Evolutionary conservation across 1,140 invertebrate genomes (phyloP).

Genomic region (Drosophila sp.): DNA sequence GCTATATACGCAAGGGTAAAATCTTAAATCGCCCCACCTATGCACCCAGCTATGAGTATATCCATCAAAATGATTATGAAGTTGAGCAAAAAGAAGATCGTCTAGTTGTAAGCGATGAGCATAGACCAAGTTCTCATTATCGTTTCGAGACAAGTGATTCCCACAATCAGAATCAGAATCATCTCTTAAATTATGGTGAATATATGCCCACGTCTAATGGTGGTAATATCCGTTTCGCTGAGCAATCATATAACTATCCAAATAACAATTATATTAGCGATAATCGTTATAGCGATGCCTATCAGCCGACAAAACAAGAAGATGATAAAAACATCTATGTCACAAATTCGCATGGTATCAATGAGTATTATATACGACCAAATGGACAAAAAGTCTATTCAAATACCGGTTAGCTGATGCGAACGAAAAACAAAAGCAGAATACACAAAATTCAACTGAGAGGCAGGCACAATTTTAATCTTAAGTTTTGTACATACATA

Average conservation of each 20-base stretch:
- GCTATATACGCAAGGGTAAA: constrained; percentile 63
- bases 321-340: constrained; percentile 79
- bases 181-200: constrained; percentile 52
- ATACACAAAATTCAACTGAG: constrained; percentile 3
- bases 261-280: constrained; percentile 68
- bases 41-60: constrained; percentile 64
- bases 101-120: constrained; percentile 61
- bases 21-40: constrained; percentile 72
- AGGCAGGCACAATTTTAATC: constrained; percentile 48
- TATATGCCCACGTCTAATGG: constrained; percentile 40
- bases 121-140: constrained; percentile 45
- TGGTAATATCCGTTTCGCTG: not conserved
- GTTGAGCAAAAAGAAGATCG: constrained; percentile 53
- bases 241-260: constrained; percentile 51
- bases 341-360: constrained; percentile 74
- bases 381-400: constrained; percentile 77
- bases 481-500: constrained; percentile 53
- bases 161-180: constrained; percentile 1
- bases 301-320: constrained; percentile 56
- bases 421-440: not conserved
- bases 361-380: constrained; percentile 76
- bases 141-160: constrained; percentile 43
- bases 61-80: constrained; percentile 22
- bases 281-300: constrained; percentile 66
- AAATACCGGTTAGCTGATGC: constrained; percentile 27